phyloP scores from a whole-genome alignment of 2,888 invertebrate species.

The Xanthorhoe designata region DNA sequence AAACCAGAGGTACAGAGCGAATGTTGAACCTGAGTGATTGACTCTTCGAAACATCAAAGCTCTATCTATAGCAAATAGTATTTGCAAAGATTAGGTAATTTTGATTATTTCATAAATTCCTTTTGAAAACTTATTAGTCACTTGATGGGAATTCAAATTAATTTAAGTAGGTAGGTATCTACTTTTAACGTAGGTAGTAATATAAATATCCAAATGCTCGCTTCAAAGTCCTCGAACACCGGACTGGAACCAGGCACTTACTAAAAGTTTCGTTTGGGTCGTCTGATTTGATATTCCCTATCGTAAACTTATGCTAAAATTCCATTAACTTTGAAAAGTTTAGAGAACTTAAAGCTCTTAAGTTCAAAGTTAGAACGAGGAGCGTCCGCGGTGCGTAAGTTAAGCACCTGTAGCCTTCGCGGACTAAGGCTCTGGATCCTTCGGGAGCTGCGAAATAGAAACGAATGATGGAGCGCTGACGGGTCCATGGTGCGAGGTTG shows the following conservation, averaged over 20 bases:
- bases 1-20: neutral
- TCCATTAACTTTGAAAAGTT: conserved; percentile 45
- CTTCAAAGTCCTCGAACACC: conserved; percentile 20
- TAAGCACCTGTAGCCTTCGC: conserved; percentile 40
- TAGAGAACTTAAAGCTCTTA: conserved; percentile 40
- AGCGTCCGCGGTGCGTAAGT: conserved; percentile 28
- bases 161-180: too few relatives aligned
- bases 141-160: neutral
- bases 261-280: conserved; percentile 32
- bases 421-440: conserved; percentile 44
- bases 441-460: conserved; percentile 60
- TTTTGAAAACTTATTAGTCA: too few relatives aligned
- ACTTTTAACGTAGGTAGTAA: neutral
- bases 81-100: neutral
- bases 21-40: too few relatives aligned
- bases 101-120: neutral
- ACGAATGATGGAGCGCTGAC: conserved; percentile 74
- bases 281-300: conserved; percentile 41
- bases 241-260: conserved; percentile 16
- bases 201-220: conserved; percentile 4
- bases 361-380: conserved; percentile 34
- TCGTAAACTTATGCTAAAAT: conserved; percentile 42
- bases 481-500: conserved; percentile 52
- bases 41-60: too few relatives aligned
- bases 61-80: too few relatives aligned